Conservation (phyloP, 2,113 vertebrate species). For the Nerophis ophidion region DNA sequence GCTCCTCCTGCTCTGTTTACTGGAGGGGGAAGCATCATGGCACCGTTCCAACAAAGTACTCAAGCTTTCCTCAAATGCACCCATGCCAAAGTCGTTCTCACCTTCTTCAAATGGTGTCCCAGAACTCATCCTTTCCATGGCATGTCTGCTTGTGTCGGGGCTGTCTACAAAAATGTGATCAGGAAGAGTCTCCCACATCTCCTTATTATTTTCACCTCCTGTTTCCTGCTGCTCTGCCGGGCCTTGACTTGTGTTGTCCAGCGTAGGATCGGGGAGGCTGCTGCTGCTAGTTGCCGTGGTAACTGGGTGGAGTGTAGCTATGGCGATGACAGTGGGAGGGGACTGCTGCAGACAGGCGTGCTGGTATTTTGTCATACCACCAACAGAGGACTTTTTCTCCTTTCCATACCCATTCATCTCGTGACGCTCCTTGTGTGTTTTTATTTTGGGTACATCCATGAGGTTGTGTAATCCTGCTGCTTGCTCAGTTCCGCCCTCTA, state of each 20-base stretch:
- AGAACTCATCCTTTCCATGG: conserved; percentile 21
- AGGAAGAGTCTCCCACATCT: neutral
- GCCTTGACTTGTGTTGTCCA: conserved; percentile 45
- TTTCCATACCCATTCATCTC: conserved; percentile 21
- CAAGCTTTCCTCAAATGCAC: conserved; percentile 50
- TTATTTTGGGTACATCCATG: conserved; percentile 9
- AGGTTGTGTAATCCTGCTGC: neutral
- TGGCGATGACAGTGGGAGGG: conserved; percentile 34
- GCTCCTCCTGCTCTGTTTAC: conserved; percentile 41
- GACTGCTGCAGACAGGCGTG: conserved; percentile 49
- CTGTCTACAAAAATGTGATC: conserved; percentile 12
- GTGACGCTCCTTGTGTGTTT: conserved; percentile 13
- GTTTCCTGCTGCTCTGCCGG: conserved; percentile 21
- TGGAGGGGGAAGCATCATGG: conserved; percentile 6
- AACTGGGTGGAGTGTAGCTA: conserved; percentile 39
- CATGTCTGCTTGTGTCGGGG: conserved; percentile 8
- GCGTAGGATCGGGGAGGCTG: conserved; percentile 49
- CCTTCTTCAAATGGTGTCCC: conserved; percentile 28
- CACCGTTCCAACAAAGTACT: conserved; percentile 32
- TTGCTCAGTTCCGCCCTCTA: conserved; percentile 27
- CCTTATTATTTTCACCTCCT: conserved; percentile 12
- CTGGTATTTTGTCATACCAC: conserved; percentile 68
- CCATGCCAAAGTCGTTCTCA: conserved; percentile 54
- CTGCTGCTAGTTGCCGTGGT: conserved; percentile 51
- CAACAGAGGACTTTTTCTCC: conserved; percentile 55